These are phyloP conservation scores for Sylvietta virens DNA, from an alignment of 2,113 vertebrate species.

Conservation along the genomic window DNA sequence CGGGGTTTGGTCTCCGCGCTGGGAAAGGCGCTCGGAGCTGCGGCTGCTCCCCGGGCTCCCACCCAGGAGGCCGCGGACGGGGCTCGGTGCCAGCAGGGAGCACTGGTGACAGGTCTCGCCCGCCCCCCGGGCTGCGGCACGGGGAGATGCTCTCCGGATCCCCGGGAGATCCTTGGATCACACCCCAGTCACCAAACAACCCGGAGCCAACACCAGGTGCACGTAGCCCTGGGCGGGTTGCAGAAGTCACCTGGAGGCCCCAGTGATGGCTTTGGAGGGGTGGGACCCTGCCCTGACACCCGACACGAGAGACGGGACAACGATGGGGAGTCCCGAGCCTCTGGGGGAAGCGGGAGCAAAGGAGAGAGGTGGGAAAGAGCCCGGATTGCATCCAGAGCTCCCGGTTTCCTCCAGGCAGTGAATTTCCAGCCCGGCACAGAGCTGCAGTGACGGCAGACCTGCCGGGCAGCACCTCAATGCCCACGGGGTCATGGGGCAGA, in stretches of 20 bases:
- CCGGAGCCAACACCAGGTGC: rapidly evolving
- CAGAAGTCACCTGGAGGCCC: not conserved
- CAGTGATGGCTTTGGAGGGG: rapidly evolving
- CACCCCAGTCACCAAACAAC: rapidly evolving
- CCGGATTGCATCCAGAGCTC: not conserved
- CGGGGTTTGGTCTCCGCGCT: not conserved
- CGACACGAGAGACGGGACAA: rapidly evolving
- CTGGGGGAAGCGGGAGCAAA: not conserved
- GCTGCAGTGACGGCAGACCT: not conserved
- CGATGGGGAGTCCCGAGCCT: not conserved
- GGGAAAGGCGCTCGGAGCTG: not conserved
- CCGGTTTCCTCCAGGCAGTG: not conserved
- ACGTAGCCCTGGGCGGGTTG: not conserved
- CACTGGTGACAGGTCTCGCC: rapidly evolving
- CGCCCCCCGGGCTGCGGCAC: not conserved
- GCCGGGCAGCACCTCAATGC: rapidly evolving
- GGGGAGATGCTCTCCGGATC: rapidly evolving
- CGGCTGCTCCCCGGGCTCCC: not conserved
- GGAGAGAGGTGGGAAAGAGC: not conserved
- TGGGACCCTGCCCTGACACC: not conserved
- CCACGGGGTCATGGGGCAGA: rapidly evolving
- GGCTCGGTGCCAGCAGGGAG: not conserved
- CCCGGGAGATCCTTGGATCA: rapidly evolving
- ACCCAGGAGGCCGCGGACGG: not conserved
- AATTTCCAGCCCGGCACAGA: not conserved